phyloP scores from a whole-genome alignment of 2,797 vertebrate genomes.

The Gallirallus australis region DNA sequence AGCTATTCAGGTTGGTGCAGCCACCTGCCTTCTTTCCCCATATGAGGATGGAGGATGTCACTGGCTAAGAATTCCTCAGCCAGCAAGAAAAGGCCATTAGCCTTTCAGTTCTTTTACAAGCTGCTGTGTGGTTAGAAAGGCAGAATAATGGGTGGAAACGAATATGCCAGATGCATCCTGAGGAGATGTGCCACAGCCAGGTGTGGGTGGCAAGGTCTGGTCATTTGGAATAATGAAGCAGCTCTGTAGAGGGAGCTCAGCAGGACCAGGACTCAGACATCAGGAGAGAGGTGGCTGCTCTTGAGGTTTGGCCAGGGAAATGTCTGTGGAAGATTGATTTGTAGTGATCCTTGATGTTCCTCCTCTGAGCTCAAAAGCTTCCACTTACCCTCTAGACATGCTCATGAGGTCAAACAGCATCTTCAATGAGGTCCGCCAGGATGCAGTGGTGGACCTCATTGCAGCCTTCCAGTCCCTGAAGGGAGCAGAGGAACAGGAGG shows the following conservation, averaged over 20 bases:
- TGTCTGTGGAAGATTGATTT: neutral
- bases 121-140: neutral
- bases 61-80: neutral
- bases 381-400: neutral
- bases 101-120: neutral
- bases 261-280: neutral
- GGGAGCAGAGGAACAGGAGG: too few relatives aligned
- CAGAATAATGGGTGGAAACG: neutral
- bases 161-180: slow-evolving; percentile 13
- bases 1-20: neutral
- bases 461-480: too few relatives aligned
- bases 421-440: neutral
- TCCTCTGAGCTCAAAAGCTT: neutral
- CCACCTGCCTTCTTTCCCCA: neutral
- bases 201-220: neutral
- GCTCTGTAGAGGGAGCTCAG: neutral
- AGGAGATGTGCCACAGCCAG: neutral
- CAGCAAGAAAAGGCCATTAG: neutral
- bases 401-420: neutral
- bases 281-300: neutral
- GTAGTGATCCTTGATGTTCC: neutral
- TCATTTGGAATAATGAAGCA: neutral
- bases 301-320: neutral
- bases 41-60: neutral
- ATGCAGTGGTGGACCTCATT: too few relatives aligned